These are phyloP conservation scores for Xylota sylvarum DNA, from an alignment of 2,888 invertebrate genomes.

Conservation along the genomic window DNA sequence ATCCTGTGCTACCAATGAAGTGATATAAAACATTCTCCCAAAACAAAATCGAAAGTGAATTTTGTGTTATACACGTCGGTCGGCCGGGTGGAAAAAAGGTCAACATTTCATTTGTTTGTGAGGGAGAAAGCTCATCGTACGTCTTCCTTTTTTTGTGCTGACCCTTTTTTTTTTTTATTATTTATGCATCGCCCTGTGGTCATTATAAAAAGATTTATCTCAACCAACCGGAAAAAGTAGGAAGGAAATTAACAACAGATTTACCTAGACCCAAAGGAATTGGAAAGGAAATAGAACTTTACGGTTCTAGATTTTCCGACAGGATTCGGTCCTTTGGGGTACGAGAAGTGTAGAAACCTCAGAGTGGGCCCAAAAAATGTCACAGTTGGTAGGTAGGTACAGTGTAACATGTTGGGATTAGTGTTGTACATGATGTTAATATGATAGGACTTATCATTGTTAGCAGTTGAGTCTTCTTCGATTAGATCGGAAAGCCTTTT, in stretches of 20 bases:
- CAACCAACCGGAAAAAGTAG: constrained; percentile 33
- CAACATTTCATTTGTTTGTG: constrained; percentile 69
- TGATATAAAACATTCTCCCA: constrained; percentile 52
- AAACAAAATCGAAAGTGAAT: constrained; percentile 62
- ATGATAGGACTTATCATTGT: constrained; percentile 53
- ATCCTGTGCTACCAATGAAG: constrained; percentile 31
- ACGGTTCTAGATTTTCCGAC: constrained; percentile 33
- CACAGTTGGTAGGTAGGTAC: constrained; percentile 18
- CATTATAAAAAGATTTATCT: constrained; percentile 74
- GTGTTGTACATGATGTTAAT: constrained; percentile 53
- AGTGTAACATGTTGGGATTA: constrained; percentile 52
- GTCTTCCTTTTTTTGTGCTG: constrained; percentile 35
- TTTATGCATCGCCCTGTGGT: constrained; percentile 69
- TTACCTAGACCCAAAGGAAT: constrained; percentile 70
- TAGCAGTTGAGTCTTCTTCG: constrained; percentile 27
- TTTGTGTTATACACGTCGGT: constrained; percentile 26
- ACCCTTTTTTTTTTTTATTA: constrained; percentile 68
- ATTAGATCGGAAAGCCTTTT: constrained; percentile 6
- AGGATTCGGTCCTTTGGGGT: constrained; percentile 7
- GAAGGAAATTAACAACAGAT: constrained; percentile 75
- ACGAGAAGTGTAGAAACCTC: neutral
- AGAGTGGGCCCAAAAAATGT: constrained; percentile 25
- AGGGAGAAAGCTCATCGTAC: neutral
- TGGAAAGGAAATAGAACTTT: constrained; percentile 49
- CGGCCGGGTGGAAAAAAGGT: constrained; percentile 52